Evolutionary conservation across 2,888 invertebrate genomes (phyloP), one percentile per base, ranked within the genome.

Genomic region (Chelonus formosanus): DNA sequence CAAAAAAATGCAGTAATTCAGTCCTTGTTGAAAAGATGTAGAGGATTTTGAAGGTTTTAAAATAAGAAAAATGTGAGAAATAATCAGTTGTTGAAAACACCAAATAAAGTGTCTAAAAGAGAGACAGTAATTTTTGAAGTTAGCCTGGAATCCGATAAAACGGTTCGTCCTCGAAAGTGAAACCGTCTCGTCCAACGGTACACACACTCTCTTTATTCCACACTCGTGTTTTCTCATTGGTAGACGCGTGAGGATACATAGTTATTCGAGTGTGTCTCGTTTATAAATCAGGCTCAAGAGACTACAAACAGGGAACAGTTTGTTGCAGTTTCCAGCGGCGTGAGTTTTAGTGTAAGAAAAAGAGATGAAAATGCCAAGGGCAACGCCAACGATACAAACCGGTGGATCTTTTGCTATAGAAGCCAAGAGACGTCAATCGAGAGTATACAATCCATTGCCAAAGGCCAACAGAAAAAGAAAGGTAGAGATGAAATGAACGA

Each of bases 181-280:
- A 80, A 79, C 75, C 75, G 74, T 75, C 72, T 67, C 71, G 65
- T 63, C 55, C 69, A 75, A 75, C 78, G 76, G 77, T 75, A 75
- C 31, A 55, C 20, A 20, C 35, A 8, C 69, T 74, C 56, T 36
- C 35, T 59, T 55, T 62, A 54, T 57, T 43, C n/a, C 45, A 35
- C 10, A 8, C n/a, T 58, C 45, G 32, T 34, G 10, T 58, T 34
- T 1, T 47, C 35, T 56, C 57, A 50, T 35, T 34, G 48, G 55
- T 32, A 44, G 58, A 58, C 31, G n/a, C 31, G 36, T 43, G 52
- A 52, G 31, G 52, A 53, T 20, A 20, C 20, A 20, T 36, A 43
- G 36, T 10, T 31, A 31, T 61, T 31, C n/a, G 32, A 31, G 20
- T 4, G 55, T 61, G 60, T 47, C 61, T 55, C 55, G 52, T 66